These are phyloP conservation scores for Gisinianus flammeolus DNA, from an alignment of 2,888 invertebrate species.

Conservation along the genomic window DNA sequence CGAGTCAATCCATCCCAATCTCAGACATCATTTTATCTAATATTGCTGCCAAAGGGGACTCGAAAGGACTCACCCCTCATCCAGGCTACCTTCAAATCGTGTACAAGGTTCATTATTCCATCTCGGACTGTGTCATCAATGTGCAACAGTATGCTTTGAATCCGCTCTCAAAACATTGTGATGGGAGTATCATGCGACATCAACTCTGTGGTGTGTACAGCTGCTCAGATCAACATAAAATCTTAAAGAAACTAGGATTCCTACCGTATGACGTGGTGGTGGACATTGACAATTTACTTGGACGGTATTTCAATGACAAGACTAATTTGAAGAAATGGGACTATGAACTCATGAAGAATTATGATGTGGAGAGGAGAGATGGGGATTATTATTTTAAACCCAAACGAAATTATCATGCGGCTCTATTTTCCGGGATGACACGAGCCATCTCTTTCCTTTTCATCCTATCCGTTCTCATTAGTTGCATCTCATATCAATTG, in stretches of 20 bases:
- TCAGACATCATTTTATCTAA: neutral
- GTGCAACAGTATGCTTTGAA: constrained; percentile 34
- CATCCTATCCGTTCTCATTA: constrained; percentile 37
- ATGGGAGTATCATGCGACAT: constrained; percentile 7
- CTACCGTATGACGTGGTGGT: constrained; percentile 33
- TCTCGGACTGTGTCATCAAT: constrained; percentile 21
- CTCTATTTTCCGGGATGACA: constrained; percentile 36
- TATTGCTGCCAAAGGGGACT: too few species aligned
- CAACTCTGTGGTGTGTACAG: constrained; percentile 32
- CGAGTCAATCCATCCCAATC: too few species aligned
- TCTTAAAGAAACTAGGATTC: constrained; percentile 30
- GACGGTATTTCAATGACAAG: neutral
- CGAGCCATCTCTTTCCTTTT: constrained; percentile 38
- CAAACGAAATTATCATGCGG: constrained; percentile 32
- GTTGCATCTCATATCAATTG: constrained; percentile 34
- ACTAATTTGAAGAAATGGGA: neutral
- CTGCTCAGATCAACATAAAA: constrained; percentile 29
- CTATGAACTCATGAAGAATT: constrained; percentile 20
- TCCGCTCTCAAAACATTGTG: constrained; percentile 4
- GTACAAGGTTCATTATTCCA: constrained; percentile 24
- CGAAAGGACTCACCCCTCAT: too few species aligned
- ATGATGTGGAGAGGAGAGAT: constrained; percentile 17
- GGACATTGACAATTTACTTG: constrained; percentile 17
- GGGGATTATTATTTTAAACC: constrained; percentile 21
- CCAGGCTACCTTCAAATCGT: constrained; percentile 14